A percentile compares a stretch with the other conserved stretches of the same genome.
phyloP scores from a whole-genome alignment of 2,888 invertebrate genomes.

The Acrobasis consociella region DNA sequence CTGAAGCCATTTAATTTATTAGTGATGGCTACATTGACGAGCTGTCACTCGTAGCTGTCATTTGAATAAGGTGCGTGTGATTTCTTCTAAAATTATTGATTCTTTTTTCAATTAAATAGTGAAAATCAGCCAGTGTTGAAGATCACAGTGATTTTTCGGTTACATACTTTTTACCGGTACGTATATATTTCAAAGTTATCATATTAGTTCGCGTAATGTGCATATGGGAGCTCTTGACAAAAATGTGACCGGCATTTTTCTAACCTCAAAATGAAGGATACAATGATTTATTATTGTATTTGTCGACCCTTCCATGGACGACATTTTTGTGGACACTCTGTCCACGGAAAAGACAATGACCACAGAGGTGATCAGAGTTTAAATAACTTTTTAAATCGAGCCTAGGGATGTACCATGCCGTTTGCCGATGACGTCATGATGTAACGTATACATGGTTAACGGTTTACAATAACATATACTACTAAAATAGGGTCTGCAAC shows the following conservation, averaged over 20 bases:
- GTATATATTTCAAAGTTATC: neutral
- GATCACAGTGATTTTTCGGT: neutral
- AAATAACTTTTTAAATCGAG: too few species aligned
- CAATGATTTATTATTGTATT: neutral
- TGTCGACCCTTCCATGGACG: slow-evolving; percentile 17
- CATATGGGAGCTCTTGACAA: neutral
- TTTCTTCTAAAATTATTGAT: neutral
- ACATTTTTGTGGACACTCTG: slow-evolving; percentile 10
- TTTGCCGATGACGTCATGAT: too few species aligned
- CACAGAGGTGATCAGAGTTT: slow-evolving; percentile 5
- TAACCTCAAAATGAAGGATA: neutral
- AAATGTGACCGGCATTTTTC: neutral
- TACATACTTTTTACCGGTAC: neutral
- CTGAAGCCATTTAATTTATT: neutral
- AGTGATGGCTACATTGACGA: neutral
- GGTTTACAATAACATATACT: too few species aligned
- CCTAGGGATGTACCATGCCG: too few species aligned
- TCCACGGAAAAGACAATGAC: slow-evolving; percentile 19
- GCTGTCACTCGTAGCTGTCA: neutral
- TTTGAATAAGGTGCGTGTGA: neutral
- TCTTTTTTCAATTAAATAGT: neutral
- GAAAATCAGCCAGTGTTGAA: neutral
- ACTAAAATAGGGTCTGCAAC: too few species aligned
- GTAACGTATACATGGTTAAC: too few species aligned
- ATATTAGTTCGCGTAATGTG: neutral